Evolutionary conservation across 2,113 vertebrate genomes (phyloP).

Genomic region (Sphyrna mokarran): DNA sequence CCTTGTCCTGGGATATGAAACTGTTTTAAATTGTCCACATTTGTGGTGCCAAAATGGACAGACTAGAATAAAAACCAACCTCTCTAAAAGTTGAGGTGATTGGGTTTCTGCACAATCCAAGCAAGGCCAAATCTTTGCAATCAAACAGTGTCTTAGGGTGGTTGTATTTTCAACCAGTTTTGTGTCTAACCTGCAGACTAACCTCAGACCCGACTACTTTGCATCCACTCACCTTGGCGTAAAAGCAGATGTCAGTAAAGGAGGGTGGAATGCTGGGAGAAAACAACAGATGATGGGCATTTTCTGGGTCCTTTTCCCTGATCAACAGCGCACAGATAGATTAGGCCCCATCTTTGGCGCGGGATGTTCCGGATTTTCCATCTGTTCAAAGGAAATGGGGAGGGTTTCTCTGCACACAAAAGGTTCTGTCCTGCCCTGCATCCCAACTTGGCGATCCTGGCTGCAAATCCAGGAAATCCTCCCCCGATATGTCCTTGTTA

Average conservation of each 20-base stretch:
- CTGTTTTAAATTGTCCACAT: not conserved
- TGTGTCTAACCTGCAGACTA: not conserved
- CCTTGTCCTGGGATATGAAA: not conserved
- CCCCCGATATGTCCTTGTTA: not conserved
- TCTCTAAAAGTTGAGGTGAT: not conserved
- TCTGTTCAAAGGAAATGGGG: not conserved
- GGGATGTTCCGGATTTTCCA: not conserved
- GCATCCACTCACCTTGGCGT: not conserved
- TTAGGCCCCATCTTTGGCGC: not conserved
- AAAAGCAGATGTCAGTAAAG: not conserved
- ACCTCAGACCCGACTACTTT: not conserved
- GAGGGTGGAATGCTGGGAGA: not conserved
- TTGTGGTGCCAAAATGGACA: not conserved
- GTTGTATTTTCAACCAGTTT: not conserved
- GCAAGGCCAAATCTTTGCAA: not conserved
- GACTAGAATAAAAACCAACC: not conserved
- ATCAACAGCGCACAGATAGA: not conserved
- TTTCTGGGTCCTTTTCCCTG: not conserved
- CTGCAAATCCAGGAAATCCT: not conserved
- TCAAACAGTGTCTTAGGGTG: not conserved
- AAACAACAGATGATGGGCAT: not conserved
- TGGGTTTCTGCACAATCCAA: not conserved
- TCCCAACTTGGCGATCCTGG: not conserved
- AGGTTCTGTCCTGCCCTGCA: not conserved
- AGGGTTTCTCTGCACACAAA: not conserved